Base-by-base conservation (phyloP, 2,113 vertebrate species). In the Paedocypris sp. region DNA sequence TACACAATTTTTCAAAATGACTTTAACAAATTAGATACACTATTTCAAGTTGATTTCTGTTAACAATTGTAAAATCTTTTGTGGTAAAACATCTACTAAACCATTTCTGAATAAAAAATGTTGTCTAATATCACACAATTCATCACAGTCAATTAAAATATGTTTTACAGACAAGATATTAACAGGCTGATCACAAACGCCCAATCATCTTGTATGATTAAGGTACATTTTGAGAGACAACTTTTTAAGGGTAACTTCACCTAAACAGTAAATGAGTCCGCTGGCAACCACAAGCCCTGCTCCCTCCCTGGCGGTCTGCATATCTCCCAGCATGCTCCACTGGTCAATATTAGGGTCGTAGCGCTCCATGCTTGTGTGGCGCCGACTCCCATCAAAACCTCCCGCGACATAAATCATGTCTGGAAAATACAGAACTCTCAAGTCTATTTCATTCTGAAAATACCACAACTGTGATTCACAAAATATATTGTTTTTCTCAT, bases 371-470 rank as follows among this genome's bases (percentile, higher is more conserved):
- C 94, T 99, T 60, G 95, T 99, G 66, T 99, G 95, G 1, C 95
- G 91, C 9, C 95, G 83, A 74, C 93, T 98, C 4, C 95, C 95
- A 6, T 99, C 95, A 22, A 98, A 99, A 10, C 95, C 95, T 0
- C 95, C 94, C 0, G 93, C 97, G 1, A 99, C 94, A 4, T 98
- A 99, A 73, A 98, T 98, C 94, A 99, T 99, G 70, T 99, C 94
- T 98, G 18, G 35, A 1, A 2, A 28, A 43, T 1, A 3, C 47
- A 66, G 66, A 41, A 20, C 26, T 2, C 20, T 10, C 12, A 38
- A 53, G n/a, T 13, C 19, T 25, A 23, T 18, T 16, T 50, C 8
- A 23, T 22, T 47, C 16, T 48, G n/a, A 7, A 48, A 61, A 60
- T 25, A 54, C 32, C 25, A 45, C 3, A 8, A 25, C n/a, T 33